Evolutionary conservation across 2,113 vertebrate species (phyloP).

Genomic region (Dicerorhinus sumatrensis): DNA sequence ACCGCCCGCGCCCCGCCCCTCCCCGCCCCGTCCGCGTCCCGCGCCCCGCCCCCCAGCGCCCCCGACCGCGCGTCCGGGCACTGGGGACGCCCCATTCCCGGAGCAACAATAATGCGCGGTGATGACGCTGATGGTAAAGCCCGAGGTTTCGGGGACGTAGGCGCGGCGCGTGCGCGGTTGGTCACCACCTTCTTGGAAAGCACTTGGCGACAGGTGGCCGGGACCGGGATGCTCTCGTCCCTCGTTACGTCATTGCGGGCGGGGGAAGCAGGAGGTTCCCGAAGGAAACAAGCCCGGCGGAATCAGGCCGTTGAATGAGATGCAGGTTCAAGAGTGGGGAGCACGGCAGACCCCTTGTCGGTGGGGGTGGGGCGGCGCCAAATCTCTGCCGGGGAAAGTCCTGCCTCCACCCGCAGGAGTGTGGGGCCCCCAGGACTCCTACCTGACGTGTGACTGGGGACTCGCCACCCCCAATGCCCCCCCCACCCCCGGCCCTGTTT

Average conservation of each 20-base stretch:
- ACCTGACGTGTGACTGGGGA: neutral
- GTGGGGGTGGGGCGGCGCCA: neutral
- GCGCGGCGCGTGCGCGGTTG: neutral
- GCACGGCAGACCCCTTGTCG: neutral
- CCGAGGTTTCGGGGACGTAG: neutral
- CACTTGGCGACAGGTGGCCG: neutral
- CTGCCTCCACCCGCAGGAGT: neutral
- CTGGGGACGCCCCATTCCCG: neutral
- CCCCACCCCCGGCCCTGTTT: neutral
- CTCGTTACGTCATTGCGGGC: neutral
- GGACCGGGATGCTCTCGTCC: neutral
- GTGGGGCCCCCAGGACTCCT: neutral
- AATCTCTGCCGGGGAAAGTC: neutral
- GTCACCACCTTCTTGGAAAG: constrained; percentile 53
- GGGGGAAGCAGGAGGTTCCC: neutral
- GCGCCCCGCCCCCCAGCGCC: too few species aligned
- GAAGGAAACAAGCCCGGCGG: neutral
- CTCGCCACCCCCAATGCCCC: too few species aligned
- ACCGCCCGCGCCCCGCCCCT: neutral
- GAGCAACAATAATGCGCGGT: accelerated
- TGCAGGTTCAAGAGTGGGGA: neutral
- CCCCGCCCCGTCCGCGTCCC: too few species aligned
- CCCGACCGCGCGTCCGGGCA: neutral
- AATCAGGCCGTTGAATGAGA: neutral
- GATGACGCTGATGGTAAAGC: neutral